Conservation (phyloP, 2,888 invertebrate species). For the Myopa tessellatipennis region DNA sequence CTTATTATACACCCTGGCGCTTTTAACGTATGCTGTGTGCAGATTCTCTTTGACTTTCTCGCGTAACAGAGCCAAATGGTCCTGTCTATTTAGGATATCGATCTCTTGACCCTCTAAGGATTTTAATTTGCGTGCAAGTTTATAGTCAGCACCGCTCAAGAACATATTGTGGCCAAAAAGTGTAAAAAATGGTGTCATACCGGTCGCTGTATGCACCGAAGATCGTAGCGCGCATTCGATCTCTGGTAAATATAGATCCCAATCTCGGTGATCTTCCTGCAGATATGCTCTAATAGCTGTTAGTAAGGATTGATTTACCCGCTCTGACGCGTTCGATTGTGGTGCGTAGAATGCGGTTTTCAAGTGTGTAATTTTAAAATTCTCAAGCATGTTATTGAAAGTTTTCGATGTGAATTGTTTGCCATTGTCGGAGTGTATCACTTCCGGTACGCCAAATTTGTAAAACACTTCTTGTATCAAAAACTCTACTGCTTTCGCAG, state of each 20-base stretch:
- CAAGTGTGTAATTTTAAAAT: neutral
- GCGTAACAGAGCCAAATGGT: too few species aligned
- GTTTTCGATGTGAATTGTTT: neutral
- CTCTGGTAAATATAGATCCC: neutral
- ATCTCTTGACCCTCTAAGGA: neutral
- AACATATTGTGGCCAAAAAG: slow-evolving; percentile 7
- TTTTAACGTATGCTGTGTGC: neutral
- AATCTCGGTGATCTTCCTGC: slow-evolving; percentile 3
- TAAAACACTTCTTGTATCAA: neutral
- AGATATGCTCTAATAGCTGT: slow-evolving; percentile 3
- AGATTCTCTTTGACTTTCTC: neutral
- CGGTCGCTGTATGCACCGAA: neutral
- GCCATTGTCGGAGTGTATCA: neutral
- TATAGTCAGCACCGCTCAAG: neutral
- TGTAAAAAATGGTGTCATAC: neutral
- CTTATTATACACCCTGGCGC: neutral
- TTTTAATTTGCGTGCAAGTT: neutral
- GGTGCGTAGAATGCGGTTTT: neutral
- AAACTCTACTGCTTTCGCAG: neutral
- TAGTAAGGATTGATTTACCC: neutral
- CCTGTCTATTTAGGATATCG: too few species aligned
- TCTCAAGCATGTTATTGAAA: neutral
- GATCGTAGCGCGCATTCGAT: slow-evolving; percentile 10
- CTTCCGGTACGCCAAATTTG: neutral
- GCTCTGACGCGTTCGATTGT: neutral